These are phyloP conservation scores for Apis mellifera DNA, from an alignment of 1,140 invertebrate species.

Conservation along the genomic window Amel_HAv3.1 CM009943.2:3936001-3936500, in stretches of 20 bases:
- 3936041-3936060: constrained; percentile 55
- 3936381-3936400: constrained; percentile 4
- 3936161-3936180: constrained; percentile 5
- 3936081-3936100: constrained; percentile 8
- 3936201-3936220: background rate
- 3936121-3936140: constrained; percentile 49
- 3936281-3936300: constrained; percentile 26
- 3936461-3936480: constrained; percentile 20
- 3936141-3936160: constrained; percentile 32
- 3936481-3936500: constrained; percentile 11
- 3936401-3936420: constrained; percentile 7
- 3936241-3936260: background rate
- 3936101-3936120: constrained; percentile 39
- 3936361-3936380: too few species aligned
- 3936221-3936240: too few species aligned
- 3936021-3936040: constrained; percentile 46
- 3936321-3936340: too few species aligned
- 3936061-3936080: constrained; percentile 60
- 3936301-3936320: background rate
- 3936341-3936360: too few species aligned
- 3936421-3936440: constrained; percentile 6
- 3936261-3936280: background rate
- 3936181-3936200: constrained; percentile 32
- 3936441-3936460: constrained; percentile 10
- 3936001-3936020: constrained; percentile 10